Percentiles rank a stretch among this genome's conserved stretches.
Conservation (phyloP, 2,113 vertebrate genomes). For the Chitala chitala region DNA sequence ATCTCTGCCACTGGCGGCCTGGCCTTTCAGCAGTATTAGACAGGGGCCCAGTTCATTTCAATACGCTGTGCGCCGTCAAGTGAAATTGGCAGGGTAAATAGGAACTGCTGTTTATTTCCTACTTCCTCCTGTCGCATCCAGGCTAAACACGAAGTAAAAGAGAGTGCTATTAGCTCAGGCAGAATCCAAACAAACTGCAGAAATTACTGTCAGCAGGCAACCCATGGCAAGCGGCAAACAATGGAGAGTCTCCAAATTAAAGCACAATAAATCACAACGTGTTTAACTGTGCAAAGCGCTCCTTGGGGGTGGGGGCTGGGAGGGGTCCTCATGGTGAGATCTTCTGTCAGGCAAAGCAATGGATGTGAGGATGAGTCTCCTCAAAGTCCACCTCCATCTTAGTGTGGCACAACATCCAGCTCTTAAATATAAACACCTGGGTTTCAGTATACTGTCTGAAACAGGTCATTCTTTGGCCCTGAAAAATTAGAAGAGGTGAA, state of each 20-base stretch:
- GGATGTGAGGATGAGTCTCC: constrained; percentile 16
- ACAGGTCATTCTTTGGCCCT: too few relatives aligned
- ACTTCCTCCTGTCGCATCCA: constrained; percentile 50
- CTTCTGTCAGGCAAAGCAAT: constrained; percentile 18
- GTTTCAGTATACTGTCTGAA: too few relatives aligned
- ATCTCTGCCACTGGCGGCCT: constrained; percentile 33
- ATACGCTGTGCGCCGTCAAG: constrained; percentile 57
- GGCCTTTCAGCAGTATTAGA: constrained; percentile 49
- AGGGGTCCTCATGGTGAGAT: constrained; percentile 5
- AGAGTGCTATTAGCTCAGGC: constrained; percentile 50
- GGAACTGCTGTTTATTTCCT: constrained; percentile 58
- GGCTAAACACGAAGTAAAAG: constrained; percentile 52
- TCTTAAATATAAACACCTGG: too few relatives aligned
- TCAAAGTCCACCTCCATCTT: not conserved
- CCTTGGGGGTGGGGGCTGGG: constrained; percentile 21
- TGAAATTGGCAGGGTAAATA: constrained; percentile 63
- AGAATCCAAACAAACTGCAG: constrained; percentile 59
- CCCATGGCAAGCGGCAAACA: constrained; percentile 47
- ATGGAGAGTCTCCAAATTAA: constrained; percentile 56
- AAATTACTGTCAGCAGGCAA: constrained; percentile 62
- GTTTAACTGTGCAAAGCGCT: constrained; percentile 46
- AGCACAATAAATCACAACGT: constrained; percentile 59
- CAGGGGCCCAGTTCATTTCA: constrained; percentile 63
- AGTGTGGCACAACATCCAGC: not conserved
- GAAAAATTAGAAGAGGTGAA: too few relatives aligned